phyloP scores from a whole-genome alignment of 2,113 vertebrate species.

The Rhinolophus ferrumequinum region DNA sequence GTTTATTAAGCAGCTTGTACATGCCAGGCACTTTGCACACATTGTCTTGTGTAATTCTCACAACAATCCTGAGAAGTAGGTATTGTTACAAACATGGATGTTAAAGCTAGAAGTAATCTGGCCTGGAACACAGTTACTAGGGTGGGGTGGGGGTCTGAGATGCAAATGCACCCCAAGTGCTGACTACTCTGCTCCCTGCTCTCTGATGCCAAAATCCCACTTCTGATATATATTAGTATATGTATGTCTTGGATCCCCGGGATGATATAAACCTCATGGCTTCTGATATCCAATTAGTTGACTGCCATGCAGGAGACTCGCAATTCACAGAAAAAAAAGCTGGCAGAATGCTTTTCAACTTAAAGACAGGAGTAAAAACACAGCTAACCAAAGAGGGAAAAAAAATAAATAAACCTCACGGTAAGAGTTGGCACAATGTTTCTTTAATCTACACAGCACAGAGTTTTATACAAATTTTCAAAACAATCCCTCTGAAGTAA shows the following conservation, averaged over 20 bases:
- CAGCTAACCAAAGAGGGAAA: not conserved
- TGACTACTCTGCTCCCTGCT: not conserved
- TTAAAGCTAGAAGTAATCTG: not conserved
- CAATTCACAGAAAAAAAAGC: not conserved
- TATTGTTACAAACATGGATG: not conserved
- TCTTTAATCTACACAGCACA: not conserved
- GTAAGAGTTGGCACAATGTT: not conserved
- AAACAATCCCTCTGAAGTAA: not conserved
- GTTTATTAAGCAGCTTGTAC: not conserved
- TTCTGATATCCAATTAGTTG: not conserved
- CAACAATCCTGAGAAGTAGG: not conserved
- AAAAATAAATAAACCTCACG: not conserved
- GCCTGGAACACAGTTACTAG: not conserved
- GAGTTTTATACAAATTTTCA: not conserved
- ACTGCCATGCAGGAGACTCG: not conserved
- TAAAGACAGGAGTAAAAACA: not conserved
- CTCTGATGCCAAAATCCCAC: not conserved
- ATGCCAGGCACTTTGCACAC: not conserved
- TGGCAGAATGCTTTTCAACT: not conserved
- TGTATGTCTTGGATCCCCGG: not conserved
- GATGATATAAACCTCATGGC: not conserved
- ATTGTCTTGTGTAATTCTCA: not conserved
- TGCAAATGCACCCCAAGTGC: not conserved
- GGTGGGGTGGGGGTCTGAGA: accelerated
- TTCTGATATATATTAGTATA: not conserved